phyloP scores from a whole-genome alignment of 1,140 invertebrate species.

The Chelonus insularis region DNA sequence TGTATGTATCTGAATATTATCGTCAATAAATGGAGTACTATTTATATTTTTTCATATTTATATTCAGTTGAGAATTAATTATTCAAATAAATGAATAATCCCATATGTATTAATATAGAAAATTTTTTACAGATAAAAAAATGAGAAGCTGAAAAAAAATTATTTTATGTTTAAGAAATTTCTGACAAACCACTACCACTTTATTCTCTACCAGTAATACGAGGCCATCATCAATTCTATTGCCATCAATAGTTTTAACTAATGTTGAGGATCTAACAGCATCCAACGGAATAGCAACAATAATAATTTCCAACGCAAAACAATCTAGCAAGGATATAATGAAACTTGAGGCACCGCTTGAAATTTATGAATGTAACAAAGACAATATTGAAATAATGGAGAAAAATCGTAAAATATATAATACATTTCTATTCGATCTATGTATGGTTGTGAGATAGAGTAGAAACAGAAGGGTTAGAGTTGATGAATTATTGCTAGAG shows the following conservation, averaged over 20 bases:
- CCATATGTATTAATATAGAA: neutral
- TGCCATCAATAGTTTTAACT: slow-evolving; percentile 54
- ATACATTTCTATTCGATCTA: slow-evolving; percentile 68
- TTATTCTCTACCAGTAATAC: slow-evolving; percentile 64
- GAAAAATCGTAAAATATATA: slow-evolving; percentile 53
- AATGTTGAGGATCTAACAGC: slow-evolving; percentile 56
- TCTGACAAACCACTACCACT: slow-evolving; percentile 76
- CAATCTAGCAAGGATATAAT: slow-evolving; percentile 52
- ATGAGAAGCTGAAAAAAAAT: slow-evolving; percentile 63
- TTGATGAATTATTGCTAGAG: slow-evolving; percentile 73
- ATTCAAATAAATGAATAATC: too few species aligned
- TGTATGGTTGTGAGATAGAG: slow-evolving; percentile 69
- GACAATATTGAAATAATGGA: slow-evolving; percentile 52
- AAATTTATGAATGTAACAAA: slow-evolving; percentile 50
- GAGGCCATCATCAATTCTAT: slow-evolving; percentile 41
- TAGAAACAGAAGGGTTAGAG: slow-evolving; percentile 71
- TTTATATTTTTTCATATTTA: too few species aligned
- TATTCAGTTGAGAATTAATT: too few species aligned
- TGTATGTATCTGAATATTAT: too few species aligned
- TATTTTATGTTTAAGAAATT: slow-evolving; percentile 67
- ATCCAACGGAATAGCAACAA: slow-evolving; percentile 56
- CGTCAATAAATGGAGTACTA: too few species aligned
- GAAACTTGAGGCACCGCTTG: slow-evolving; percentile 46
- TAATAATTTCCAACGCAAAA: slow-evolving; percentile 55
- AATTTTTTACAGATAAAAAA: slow-evolving; percentile 60